These are phyloP conservation scores for Copidosoma floridanum DNA, from an alignment of 1,140 invertebrate genomes.

Conservation along the genomic window DNA sequence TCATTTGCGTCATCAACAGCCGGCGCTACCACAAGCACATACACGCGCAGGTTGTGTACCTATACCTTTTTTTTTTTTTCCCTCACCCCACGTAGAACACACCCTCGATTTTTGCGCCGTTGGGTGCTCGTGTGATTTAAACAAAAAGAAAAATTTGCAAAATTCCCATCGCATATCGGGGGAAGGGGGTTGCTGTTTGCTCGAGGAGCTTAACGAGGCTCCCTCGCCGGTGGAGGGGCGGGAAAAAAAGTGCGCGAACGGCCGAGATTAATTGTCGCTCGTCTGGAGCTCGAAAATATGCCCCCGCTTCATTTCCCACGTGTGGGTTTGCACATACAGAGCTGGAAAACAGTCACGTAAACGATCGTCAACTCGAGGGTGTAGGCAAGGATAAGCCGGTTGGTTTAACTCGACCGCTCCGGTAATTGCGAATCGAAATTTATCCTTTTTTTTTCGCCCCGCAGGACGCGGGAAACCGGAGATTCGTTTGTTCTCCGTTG, in stretches of 20 bases:
- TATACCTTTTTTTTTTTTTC: too few relatives aligned
- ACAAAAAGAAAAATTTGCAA: too few relatives aligned
- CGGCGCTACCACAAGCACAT: slow-evolving; percentile 79
- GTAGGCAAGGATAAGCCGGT: background rate
- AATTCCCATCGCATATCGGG: too few relatives aligned
- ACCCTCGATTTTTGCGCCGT: too few relatives aligned
- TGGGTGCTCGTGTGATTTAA: too few relatives aligned
- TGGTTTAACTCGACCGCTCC: background rate
- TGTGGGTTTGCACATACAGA: slow-evolving; percentile 2
- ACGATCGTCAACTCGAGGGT: too few relatives aligned
- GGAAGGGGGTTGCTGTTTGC: background rate
- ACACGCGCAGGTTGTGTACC: slow-evolving; percentile 73
- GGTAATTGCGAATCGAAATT: background rate
- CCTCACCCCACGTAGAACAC: too few relatives aligned
- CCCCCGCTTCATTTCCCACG: slow-evolving; percentile 1
- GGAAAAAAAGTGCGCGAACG: background rate
- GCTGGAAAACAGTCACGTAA: too few relatives aligned
- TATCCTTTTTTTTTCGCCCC: too few relatives aligned
- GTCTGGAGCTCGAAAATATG: slow-evolving; percentile 14
- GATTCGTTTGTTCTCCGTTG: too few relatives aligned
- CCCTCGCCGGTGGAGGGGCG: background rate
- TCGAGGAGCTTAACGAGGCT: background rate
- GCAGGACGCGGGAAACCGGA: too few relatives aligned
- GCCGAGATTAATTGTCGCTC: background rate
- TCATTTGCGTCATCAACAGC: slow-evolving; percentile 82